Evolutionary conservation across 1,140 invertebrate species (phyloP), one percentile per base, ranked within the genome.

Genomic region (Drosophila bocqueti): DNA sequence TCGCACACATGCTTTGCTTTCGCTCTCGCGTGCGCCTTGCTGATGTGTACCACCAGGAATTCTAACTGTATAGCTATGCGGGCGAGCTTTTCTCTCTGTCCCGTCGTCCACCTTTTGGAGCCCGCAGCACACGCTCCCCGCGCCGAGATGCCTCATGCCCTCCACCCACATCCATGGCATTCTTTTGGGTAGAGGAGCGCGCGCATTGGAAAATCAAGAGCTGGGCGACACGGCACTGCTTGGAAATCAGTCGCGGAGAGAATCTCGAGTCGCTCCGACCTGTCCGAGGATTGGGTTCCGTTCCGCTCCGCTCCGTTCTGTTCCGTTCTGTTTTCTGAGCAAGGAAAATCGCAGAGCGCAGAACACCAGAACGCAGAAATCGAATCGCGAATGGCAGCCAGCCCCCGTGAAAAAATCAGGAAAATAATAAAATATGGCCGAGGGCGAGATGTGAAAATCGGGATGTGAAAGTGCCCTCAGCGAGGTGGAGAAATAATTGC

Each of bases 261-360:
- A 81, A 81, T 71, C 81, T 64, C 83, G 75, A 66, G 31, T 69
- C 72, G 68, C 55, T 76, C 59, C 72, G 60, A 81, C 83, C 74
- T 71, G 79, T 83, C 83, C 83, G 85, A 89, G 84, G 84, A 87
- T 87, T 84, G 84, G 77, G 69, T 87, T 87, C 69, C 58, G 69
- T 49, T 59, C 65, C 54, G 68, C 36, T 24, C 61, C 58, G 69
- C 36, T 59, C 65, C 54, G 68, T 38, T 9, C 60, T 38, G 50
- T 55, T 38, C 54, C n/a, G 38, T 63, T 66, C 80, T 78, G 74
- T 76, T 67, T 76, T 67, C 72, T 74, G 79, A 71, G 75, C 73
- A 83, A 68, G 59, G 66, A 80, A 69, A 62, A 66, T 75, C 47
- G 63, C 63, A 82, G 67, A 83, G 73, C 63, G 66, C 81, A 57